Evolutionary conservation across 2,113 vertebrate genomes (phyloP), one percentile per base, ranked within the genome.

Genomic region (Harpagus bidentatus): DNA sequence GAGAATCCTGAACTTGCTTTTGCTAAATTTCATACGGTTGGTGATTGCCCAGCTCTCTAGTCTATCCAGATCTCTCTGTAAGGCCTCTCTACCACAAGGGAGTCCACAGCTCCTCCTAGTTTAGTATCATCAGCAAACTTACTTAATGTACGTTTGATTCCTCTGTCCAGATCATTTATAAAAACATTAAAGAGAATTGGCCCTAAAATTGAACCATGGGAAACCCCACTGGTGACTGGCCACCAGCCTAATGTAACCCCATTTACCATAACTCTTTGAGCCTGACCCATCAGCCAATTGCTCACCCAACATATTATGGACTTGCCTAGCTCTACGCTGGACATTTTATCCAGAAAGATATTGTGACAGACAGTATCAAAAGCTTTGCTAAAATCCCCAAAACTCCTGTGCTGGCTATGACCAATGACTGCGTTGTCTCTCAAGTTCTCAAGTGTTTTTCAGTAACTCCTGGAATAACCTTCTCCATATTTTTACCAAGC

Each of bases 171-270:
- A 45, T 62, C 0, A 62, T 45, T 76, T 47, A 31, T 31, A 42
- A 62, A 50, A 56, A 42, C 16, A 45, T 34, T 45, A 13, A 71
- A 71, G 16, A 83, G 9, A 56, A 55, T 12, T n/a, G 28, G 32
- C 17, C 25, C 9, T 80, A 40, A 40, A 84, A 40, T 0, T 18
- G 10, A 76, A 34, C 16, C 11, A 13, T 48, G 5, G 9, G 31
- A 6, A 59, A 6, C 26, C 6, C 4, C 0, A 1, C 9, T 5
- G 6, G 7, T 38, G 18, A 29, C n/a, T 28, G 16, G 13, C 13
- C 11, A 4, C 16, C 53, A 42, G 43, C 13, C 32, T 25, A 13
- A 8, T 36, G 32, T 28, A 58, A 74, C 9, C 38, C 12, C 9
- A 32, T 58, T 50, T 40, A 48, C 20, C 31, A 1, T 10, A 21